Evolutionary conservation across 2,888 invertebrate genomes (phyloP).

Genomic region (Lottia scabra): DNA sequence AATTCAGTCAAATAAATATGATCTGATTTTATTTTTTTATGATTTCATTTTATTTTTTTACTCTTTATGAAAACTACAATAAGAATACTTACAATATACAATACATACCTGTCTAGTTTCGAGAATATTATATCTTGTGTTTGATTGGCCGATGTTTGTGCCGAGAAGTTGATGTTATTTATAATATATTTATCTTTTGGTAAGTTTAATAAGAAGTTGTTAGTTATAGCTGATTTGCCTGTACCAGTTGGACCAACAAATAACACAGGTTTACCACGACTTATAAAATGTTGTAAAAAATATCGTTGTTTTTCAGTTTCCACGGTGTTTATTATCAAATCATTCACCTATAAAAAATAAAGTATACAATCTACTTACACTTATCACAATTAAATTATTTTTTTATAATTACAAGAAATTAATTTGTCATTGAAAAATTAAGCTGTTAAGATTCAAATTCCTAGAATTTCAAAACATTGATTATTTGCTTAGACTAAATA

Average conservation of each 20-base stretch:
- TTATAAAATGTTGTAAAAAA: slow-evolving; percentile 61
- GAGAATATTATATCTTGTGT: slow-evolving; percentile 69
- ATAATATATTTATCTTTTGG: slow-evolving; percentile 64
- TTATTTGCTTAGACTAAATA: too few relatives aligned
- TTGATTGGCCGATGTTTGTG: slow-evolving; percentile 67
- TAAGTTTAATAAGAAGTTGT: slow-evolving; percentile 60
- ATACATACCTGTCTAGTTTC: slow-evolving; percentile 63
- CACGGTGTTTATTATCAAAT: slow-evolving; percentile 65
- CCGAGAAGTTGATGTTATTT: slow-evolving; percentile 68
- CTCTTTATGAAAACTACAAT: too few relatives aligned
- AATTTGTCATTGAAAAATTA: too few relatives aligned
- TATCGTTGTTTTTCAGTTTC: slow-evolving; percentile 66
- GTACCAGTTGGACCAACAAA: slow-evolving; percentile 69
- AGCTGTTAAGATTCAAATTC: too few relatives aligned
- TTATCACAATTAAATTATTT: too few relatives aligned
- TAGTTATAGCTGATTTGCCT: slow-evolving; percentile 67
- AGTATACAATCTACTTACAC: not conserved
- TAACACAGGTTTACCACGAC: slow-evolving; percentile 53
- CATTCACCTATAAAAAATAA: slow-evolving; percentile 48
- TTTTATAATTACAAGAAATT: too few relatives aligned
- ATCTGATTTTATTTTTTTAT: too few relatives aligned
- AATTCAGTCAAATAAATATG: too few relatives aligned
- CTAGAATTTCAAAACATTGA: too few relatives aligned
- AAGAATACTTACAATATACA: too few relatives aligned
- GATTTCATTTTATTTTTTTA: too few relatives aligned